phyloP scores from a whole-genome alignment of 2,888 invertebrate species.

The Drosophila bunnanda region DNA sequence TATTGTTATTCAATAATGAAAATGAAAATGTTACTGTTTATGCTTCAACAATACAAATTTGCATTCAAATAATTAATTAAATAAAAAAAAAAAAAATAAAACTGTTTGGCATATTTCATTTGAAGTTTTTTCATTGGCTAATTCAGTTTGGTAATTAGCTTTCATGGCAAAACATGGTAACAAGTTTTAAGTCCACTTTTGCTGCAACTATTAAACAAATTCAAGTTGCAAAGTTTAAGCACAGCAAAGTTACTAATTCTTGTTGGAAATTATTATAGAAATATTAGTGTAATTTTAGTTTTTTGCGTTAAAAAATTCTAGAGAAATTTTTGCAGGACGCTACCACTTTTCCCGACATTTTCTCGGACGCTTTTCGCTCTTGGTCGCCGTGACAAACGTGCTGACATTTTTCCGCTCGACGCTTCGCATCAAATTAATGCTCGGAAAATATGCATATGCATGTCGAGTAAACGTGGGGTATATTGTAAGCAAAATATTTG shows the following conservation, averaged over 20 bases:
- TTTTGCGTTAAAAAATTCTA: conserved; percentile 14
- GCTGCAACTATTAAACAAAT: not conserved
- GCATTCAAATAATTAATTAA: not conserved
- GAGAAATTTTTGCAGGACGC: conserved; percentile 12
- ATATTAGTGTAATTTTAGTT: not conserved
- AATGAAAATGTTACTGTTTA: not conserved
- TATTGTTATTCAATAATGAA: not conserved
- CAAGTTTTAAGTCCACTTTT: not conserved
- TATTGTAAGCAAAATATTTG: conserved; percentile 62
- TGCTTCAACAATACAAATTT: not conserved
- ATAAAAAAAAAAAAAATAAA: no score
- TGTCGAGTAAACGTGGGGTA: conserved; percentile 53
- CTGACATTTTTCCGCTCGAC: conserved; percentile 48
- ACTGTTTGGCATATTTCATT: not conserved
- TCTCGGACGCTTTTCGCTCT: conserved; percentile 27
- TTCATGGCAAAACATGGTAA: not conserved
- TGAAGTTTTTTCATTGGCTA: not conserved
- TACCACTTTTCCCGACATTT: conserved; percentile 11
- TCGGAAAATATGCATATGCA: conserved; percentile 66
- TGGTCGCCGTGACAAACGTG: conserved; percentile 35
- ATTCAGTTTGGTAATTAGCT: not conserved
- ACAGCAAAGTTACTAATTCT: not conserved
- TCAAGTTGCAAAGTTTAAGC: not conserved
- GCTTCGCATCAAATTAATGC: conserved; percentile 61
- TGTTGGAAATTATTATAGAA: not conserved